A percentile compares a stretch with the other conserved stretches of the same genome.
phyloP scores from a whole-genome alignment of 1,140 invertebrate genomes.

The Vanessa tameamea region DNA sequence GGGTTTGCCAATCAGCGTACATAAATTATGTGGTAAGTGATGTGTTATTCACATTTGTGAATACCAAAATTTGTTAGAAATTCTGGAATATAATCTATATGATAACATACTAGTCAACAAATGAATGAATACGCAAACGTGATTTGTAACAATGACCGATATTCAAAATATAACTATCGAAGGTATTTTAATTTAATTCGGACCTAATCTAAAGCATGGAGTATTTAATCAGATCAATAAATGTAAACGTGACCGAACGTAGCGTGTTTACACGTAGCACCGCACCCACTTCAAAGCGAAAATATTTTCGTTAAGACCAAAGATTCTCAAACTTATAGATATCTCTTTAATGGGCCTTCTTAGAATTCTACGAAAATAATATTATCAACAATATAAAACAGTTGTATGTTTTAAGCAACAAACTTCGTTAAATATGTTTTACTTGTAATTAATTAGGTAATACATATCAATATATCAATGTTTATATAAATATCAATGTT shows the following conservation, averaged over 20 bases:
- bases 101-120: not conserved
- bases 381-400: no score
- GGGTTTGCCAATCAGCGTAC: no score
- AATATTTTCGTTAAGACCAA: constrained; percentile 10
- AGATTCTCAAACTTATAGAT: constrained; percentile 4
- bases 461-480: not conserved
- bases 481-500: not conserved
- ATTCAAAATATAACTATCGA: constrained; percentile 17
- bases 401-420: no score
- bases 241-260: constrained; percentile 33
- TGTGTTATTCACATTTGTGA: no score
- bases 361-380: no score
- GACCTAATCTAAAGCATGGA: constrained; percentile 20
- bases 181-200: constrained; percentile 26
- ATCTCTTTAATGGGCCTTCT: not conserved
- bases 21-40: no score
- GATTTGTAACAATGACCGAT: constrained; percentile 3
- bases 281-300: constrained; percentile 31
- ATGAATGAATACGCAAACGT: not conserved
- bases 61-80: no score
- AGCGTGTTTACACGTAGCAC: constrained; percentile 37
- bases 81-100: no score
- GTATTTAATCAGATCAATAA: constrained; percentile 38
- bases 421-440: no score
- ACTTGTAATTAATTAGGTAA: no score